phyloP scores from a whole-genome alignment of 2,113 vertebrate species.

The Euleptes europaea region DNA sequence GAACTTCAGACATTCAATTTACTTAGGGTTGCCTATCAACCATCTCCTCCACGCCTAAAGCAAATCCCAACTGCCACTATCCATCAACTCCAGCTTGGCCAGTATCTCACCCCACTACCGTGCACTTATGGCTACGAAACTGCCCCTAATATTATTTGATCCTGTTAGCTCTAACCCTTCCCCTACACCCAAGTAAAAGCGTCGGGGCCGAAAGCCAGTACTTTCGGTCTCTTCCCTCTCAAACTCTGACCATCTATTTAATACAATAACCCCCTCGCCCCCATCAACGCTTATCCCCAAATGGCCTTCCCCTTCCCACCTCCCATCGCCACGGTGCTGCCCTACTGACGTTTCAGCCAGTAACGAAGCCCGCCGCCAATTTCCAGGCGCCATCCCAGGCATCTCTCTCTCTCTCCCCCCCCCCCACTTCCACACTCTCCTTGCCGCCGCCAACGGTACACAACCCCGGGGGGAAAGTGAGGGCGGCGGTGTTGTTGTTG shows the following conservation, averaged over 20 bases:
- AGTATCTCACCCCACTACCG: not conserved
- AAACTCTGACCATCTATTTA: not conserved
- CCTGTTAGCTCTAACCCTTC: not conserved
- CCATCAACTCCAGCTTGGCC: not conserved
- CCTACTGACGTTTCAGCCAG: not conserved
- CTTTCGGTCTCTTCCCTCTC: not conserved
- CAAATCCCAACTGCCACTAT: not conserved
- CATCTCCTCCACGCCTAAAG: not conserved
- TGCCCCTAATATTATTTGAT: not conserved
- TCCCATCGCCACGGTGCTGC: not conserved
- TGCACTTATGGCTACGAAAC: not conserved
- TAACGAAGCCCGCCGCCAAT: not conserved
- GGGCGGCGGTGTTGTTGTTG: not conserved
- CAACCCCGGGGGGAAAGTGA: not conserved
- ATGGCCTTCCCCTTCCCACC: not conserved
- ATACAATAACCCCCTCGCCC: not conserved
- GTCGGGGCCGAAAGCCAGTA: not conserved
- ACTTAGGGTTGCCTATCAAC: not conserved
- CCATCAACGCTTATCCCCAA: not conserved
- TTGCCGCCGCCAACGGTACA: not conserved
- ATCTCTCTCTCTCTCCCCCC: not conserved
- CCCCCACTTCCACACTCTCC: not conserved
- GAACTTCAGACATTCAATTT: not conserved
- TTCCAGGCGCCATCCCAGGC: not conserved
- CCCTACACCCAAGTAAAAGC: not conserved